Conservation (phyloP, 2,888 invertebrate species). For the Lepidocyrtinus sp. region DNA sequence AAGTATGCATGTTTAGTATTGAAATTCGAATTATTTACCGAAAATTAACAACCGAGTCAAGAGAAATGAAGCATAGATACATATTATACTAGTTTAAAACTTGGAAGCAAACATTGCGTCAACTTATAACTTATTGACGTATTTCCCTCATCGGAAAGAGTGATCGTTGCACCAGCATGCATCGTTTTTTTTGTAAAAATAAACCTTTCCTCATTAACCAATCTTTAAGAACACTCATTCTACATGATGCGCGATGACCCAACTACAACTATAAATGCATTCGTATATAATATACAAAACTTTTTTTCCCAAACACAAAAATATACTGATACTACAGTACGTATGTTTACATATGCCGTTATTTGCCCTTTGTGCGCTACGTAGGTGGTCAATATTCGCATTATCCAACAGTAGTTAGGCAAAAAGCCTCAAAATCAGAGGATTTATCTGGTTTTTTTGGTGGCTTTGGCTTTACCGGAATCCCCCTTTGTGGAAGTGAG, state of each 20-base stretch:
- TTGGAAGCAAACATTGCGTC: background rate
- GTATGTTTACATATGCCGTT: background rate
- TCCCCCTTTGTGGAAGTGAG: too few relatives aligned
- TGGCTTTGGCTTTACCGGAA: background rate
- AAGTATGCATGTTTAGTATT: conserved; percentile 1
- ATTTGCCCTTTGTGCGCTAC: background rate
- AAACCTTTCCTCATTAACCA: conserved; percentile 11
- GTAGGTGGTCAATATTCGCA: too few relatives aligned
- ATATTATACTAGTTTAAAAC: too few relatives aligned
- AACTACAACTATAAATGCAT: background rate
- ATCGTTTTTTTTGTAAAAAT: background rate
- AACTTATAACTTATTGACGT: background rate
- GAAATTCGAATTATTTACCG: background rate
- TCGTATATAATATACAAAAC: background rate
- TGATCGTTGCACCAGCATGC: background rate
- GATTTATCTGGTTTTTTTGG: background rate
- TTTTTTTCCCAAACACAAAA: background rate
- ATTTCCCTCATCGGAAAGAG: background rate
- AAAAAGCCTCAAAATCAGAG: too few relatives aligned
- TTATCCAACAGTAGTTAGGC: too few relatives aligned
- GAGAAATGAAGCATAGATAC: background rate
- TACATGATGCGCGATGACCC: background rate
- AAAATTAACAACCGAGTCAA: background rate
- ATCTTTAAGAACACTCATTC: background rate
- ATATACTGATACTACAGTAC: too few relatives aligned